These are phyloP conservation scores for Xanthia icteritia DNA, from an alignment of 2,888 invertebrate genomes.

Conservation along the genomic window DNA sequence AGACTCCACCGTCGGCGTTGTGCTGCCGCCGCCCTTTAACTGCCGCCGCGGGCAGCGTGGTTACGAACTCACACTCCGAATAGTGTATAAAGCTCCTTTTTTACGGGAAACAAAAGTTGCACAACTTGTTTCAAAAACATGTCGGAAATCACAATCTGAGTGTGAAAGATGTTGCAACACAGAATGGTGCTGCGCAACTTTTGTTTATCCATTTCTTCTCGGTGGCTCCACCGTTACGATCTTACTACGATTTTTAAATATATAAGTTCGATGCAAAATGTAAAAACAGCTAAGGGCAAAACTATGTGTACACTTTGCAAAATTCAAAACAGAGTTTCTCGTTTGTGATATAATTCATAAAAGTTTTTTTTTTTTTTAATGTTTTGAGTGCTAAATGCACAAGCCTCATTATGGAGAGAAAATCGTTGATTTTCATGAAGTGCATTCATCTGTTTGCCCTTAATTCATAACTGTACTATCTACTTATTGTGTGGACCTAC, in stretches of 20 bases:
- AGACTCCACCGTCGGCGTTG: constrained; percentile 90
- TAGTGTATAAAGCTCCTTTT: neutral
- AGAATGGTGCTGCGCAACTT: constrained; percentile 20
- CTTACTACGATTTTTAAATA: neutral
- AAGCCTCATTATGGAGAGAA: neutral
- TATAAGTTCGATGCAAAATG: constrained; percentile 8
- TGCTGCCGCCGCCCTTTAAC: constrained; percentile 92
- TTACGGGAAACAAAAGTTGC: constrained; percentile 28
- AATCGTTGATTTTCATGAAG: neutral
- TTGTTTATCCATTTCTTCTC: neutral
- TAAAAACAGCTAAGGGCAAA: constrained; percentile 23
- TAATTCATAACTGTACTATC: constrained; percentile 37
- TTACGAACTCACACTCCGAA: constrained; percentile 76
- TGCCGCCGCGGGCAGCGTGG: constrained; percentile 90
- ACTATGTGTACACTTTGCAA: neutral
- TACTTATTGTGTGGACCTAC: constrained; percentile 40
- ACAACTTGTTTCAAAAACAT: constrained; percentile 12
- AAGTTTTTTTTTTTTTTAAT: too few relatives aligned
- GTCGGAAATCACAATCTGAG: neutral
- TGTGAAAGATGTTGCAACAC: neutral
- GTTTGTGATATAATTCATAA: neutral
- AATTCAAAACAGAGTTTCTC: neutral
- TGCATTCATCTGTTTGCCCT: constrained; percentile 16
- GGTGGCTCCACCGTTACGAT: constrained; percentile 3
- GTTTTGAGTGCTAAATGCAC: neutral